Conservation (phyloP, 2,113 vertebrate species). For the Lepisosteus oculatus region DNA sequence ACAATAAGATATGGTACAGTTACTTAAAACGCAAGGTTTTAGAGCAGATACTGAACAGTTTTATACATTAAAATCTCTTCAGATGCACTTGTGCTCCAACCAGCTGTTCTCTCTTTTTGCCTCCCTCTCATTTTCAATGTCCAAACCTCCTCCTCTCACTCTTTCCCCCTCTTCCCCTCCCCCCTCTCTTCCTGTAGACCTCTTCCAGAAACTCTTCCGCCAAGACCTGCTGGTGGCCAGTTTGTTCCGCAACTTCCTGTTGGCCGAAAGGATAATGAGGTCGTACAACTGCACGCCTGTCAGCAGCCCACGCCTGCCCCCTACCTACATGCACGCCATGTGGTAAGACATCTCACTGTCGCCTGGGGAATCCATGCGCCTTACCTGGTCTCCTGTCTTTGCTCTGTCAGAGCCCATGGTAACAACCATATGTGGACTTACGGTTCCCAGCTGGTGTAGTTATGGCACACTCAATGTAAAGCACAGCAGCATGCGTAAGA, state of each 20-base stretch:
- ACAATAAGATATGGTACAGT: too few species aligned
- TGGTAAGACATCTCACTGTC: constrained; percentile 71
- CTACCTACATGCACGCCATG: constrained; percentile 98
- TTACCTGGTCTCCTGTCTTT: too few species aligned
- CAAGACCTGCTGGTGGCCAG: constrained; percentile 96
- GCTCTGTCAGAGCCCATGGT: too few species aligned
- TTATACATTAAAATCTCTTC: too few species aligned
- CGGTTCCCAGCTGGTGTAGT: background rate
- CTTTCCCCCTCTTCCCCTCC: constrained; percentile 15
- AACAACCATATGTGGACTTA: too few species aligned
- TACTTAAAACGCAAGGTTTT: too few species aligned
- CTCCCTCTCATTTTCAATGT: constrained; percentile 10
- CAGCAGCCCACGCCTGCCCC: constrained; percentile 92
- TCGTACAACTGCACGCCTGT: constrained; percentile 97
- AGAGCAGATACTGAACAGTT: too few species aligned
- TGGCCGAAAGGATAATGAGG: constrained; percentile 96
- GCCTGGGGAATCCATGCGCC: too few species aligned
- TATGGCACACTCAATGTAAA: too few species aligned
- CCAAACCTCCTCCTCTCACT: constrained; percentile 14
- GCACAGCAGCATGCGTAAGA: too few species aligned
- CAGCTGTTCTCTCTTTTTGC: constrained; percentile 16
- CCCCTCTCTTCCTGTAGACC: constrained; percentile 63
- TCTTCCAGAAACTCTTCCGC: constrained; percentile 97
- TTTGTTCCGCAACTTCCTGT: constrained; percentile 90
- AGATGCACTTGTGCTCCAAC: constrained; percentile 1